Evolutionary conservation across 2,797 vertebrate species (phyloP).

Genomic region (Hemitrygon akajei): DNA sequence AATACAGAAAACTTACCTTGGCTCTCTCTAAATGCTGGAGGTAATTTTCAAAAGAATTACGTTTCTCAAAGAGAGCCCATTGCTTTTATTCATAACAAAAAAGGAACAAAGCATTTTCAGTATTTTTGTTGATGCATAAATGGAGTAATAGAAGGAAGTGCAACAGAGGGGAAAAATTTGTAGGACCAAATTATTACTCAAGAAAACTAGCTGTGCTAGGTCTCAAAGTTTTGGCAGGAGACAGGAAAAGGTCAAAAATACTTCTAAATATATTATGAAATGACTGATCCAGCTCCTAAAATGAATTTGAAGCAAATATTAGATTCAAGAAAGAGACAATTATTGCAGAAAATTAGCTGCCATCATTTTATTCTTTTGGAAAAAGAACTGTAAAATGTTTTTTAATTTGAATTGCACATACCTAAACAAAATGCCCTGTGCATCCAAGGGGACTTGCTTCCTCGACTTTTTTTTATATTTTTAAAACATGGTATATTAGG

Average conservation of each 20-base stretch:
- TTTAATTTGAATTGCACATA: conserved; percentile 31
- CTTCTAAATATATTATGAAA: not conserved
- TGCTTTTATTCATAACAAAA: not conserved
- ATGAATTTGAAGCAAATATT: not conserved
- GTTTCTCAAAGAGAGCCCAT: not conserved
- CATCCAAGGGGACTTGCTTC: not conserved
- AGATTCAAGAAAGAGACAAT: not conserved
- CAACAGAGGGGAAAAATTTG: not conserved
- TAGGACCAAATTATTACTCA: not conserved
- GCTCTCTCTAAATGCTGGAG: not conserved
- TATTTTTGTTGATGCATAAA: not conserved
- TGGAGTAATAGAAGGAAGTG: not conserved
- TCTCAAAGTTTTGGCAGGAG: not conserved
- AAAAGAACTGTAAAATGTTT: not conserved
- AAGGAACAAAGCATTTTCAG: not conserved
- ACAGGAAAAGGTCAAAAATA: not conserved
- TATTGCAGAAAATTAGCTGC: conserved; percentile 20
- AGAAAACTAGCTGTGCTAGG: not conserved
- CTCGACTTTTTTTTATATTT: not conserved
- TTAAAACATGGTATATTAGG: not conserved
- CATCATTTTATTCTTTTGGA: not conserved
- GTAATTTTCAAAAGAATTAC: not conserved
- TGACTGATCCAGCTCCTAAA: not conserved
- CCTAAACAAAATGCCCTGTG: conserved; percentile 18
- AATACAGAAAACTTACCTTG: not conserved